Base-by-base conservation (phyloP, 2,797 vertebrate genomes). In the Oreonectes daqikongensis region DNA sequence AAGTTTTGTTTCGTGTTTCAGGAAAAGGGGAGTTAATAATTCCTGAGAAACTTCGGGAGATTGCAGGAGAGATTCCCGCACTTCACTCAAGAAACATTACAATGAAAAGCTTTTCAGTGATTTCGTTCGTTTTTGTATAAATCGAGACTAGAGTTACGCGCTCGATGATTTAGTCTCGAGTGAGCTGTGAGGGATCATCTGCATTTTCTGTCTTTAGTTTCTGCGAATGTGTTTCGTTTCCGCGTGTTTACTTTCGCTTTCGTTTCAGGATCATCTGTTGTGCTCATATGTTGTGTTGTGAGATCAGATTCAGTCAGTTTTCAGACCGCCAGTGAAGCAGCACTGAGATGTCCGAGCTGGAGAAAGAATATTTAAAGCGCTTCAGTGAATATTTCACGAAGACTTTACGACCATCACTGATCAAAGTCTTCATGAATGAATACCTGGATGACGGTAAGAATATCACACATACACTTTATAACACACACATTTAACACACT, bases 351-450 rank as follows among this genome's bases (percentile, higher is more conserved):
- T 84, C 72, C 46, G 80, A 84, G 14, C 0, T 1, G 5, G 82
- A 86, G 48, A 87, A 85, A 40, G 20, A 68, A 44, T 73, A 73
- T 3, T 55, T 88, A 24, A 69, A 22, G 17, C 38, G 0, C 0
- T 85, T 4, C 5, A 52, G 20, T 2, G 0, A 2, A 1, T 80
- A 86, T 35, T 79, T 88, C 11, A 8, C 26, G 4, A 32, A 52
- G 1, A 69, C 76, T 30, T 38, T 88, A 20, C 85, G 83, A 12
- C 87, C 87, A 11, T 85, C 85, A 1, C 69, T 85, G 35, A 82
- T 88, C 6, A 81, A 63, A 22, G 32, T 10, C n/a, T 87, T 86
- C 72, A 59, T 88, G 82, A 74, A 10, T 1, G 4, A 2, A 0
- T 81, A 85, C 59, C 59, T 87, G 40, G 52, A 74, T 1, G 2